Conservation (phyloP, 2,113 vertebrate genomes). For the Columba janthina region DNA sequence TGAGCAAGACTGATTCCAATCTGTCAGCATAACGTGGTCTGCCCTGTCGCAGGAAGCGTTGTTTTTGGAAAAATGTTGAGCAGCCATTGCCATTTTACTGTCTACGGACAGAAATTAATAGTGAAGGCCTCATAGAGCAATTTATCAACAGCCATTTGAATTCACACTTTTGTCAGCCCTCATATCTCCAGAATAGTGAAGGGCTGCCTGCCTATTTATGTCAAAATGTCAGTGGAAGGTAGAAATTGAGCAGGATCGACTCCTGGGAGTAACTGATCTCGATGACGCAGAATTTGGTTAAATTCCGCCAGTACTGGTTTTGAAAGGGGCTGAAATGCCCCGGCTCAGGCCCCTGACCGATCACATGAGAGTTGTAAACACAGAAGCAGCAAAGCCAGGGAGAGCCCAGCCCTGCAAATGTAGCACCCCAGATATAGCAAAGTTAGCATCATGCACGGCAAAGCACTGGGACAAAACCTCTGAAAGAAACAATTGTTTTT, state of each 20-base stretch:
- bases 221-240: conserved; percentile 72
- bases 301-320: conserved; percentile 43
- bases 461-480: neutral
- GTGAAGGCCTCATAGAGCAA: conserved; percentile 77
- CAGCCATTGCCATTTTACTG: conserved; percentile 83
- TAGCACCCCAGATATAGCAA: neutral
- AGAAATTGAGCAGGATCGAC: conserved; percentile 60
- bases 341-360: conserved; percentile 38
- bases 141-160: conserved; percentile 82
- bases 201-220: conserved; percentile 57
- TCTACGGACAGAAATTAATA: conserved; percentile 85
- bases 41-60: conserved; percentile 82
- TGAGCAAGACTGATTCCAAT: conserved; percentile 79
- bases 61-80: conserved; percentile 85
- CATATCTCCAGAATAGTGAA: conserved; percentile 70
- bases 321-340: conserved; percentile 69
- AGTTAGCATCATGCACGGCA: conserved; percentile 1
- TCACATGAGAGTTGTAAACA: conserved; percentile 64
- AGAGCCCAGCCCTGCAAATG: conserved; percentile 7
- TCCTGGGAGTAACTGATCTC: conserved; percentile 67
- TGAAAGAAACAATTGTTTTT: conserved; percentile 40
- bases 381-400: conserved; percentile 54
- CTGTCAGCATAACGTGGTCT: conserved; percentile 84
- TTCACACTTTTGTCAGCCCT: conserved; percentile 68
- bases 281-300: conserved; percentile 59